These are phyloP conservation scores for Neodiprion fabricii DNA, from an alignment of 1,140 invertebrate genomes.

Conservation along the genomic window DNA sequence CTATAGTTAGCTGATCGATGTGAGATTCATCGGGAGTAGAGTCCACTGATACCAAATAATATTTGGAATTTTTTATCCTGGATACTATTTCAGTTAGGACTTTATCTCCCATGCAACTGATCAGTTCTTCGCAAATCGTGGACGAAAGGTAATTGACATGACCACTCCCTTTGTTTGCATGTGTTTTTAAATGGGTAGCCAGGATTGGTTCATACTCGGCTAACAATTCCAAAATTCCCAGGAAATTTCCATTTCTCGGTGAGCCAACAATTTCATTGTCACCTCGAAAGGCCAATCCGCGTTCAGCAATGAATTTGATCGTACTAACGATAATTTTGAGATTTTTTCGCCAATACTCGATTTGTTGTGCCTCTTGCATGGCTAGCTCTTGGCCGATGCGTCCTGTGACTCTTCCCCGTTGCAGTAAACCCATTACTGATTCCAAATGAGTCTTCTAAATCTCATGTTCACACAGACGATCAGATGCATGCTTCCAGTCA, in stretches of 20 bases:
- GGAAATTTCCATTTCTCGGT: constrained; percentile 2
- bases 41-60: constrained; percentile 40
- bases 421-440: constrained; percentile 12
- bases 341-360: background rate
- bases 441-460: constrained; percentile 21
- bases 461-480: constrained; percentile 23
- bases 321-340: constrained; percentile 6
- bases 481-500: constrained; percentile 34
- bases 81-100: no score
- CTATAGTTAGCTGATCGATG: constrained; percentile 49
- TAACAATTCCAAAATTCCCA: constrained; percentile 3
- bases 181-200: no score
- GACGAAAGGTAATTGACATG: no score
- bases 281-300: constrained; percentile 12
- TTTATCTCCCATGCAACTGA: no score
- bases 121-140: no score
- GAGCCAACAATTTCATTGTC: background rate
- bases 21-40: constrained; percentile 52
- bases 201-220: background rate
- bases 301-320: constrained; percentile 2
- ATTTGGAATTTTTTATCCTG: no score
- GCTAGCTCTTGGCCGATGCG: constrained; percentile 11
- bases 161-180: no score
- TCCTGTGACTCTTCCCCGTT: constrained; percentile 11
- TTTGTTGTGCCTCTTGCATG: no score